phyloP scores from a whole-genome alignment of 1,140 invertebrate species.

The Melipona quadrifasciata region DNA sequence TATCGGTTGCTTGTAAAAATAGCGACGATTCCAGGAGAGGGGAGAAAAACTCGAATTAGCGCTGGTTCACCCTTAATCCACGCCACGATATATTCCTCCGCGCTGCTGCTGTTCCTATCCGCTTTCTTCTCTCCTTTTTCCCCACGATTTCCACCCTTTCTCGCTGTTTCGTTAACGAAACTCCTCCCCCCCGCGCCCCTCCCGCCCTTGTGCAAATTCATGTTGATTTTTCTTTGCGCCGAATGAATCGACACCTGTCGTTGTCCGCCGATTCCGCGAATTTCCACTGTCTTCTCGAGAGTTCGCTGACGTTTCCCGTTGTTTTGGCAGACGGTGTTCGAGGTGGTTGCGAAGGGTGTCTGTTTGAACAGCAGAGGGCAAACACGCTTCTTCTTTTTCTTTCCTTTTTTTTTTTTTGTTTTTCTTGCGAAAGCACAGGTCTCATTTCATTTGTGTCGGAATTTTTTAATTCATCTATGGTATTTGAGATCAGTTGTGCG shows the following conservation, averaged over 20 bases:
- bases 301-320: not conserved
- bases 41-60: conserved; percentile 67
- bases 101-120: conserved; percentile 31
- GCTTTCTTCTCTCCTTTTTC: not conserved
- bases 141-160: not conserved
- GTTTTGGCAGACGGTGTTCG: not conserved
- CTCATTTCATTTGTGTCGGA: not conserved
- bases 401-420: not conserved
- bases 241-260: conserved; percentile 15
- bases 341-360: not conserved
- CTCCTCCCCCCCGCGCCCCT: not conserved
- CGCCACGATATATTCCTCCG: conserved; percentile 44
- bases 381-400: not conserved
- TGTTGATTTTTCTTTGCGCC: conserved; percentile 49
- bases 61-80: conserved; percentile 60
- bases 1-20: conserved; percentile 74
- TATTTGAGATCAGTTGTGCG: not conserved
- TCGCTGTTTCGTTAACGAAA: conserved; percentile 42
- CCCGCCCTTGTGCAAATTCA: conserved; percentile 20
- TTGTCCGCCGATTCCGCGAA: conserved; percentile 8
- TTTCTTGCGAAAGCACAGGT: not conserved
- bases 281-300: conserved; percentile 15
- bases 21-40: conserved; percentile 58
- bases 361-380: not conserved
- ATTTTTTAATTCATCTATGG: not conserved